Evolutionary conservation across 1,140 invertebrate species (phyloP).

Genomic region (Gryllus bimaculatus): DNA sequence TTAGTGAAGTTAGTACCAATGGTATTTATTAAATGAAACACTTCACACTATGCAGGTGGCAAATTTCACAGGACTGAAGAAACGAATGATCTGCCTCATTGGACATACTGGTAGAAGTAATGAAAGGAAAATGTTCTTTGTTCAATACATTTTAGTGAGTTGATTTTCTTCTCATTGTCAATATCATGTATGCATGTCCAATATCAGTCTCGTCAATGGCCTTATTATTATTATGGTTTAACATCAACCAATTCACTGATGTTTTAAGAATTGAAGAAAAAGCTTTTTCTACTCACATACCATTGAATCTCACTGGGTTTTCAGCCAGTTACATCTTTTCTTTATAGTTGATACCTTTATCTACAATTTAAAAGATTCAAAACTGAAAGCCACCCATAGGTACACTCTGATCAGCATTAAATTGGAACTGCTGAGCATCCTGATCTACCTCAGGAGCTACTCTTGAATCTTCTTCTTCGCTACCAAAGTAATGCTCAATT

Average conservation of each 20-base stretch:
- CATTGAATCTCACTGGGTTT: background rate
- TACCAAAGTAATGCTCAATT: constrained; percentile 90
- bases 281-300: background rate
- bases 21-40: background rate
- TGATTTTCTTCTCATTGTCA: background rate
- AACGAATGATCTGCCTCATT: too few species aligned
- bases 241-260: background rate
- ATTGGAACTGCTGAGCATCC: constrained; percentile 67
- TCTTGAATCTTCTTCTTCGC: constrained; percentile 79
- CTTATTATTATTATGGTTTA: background rate
- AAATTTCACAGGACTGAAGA: background rate
- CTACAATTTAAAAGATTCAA: background rate
- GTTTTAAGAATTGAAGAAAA: background rate
- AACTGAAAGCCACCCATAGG: constrained; percentile 33
- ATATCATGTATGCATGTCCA: background rate
- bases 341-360: background rate
- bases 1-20: background rate
- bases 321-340: background rate
- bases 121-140: background rate
- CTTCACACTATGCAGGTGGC: background rate
- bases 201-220: background rate
- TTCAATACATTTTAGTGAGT: background rate
- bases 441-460: constrained; percentile 70
- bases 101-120: background rate
- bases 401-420: constrained; percentile 58